Base-by-base conservation (phyloP, 1,140 invertebrate genomes). In the Kradibia gibbosae region DNA sequence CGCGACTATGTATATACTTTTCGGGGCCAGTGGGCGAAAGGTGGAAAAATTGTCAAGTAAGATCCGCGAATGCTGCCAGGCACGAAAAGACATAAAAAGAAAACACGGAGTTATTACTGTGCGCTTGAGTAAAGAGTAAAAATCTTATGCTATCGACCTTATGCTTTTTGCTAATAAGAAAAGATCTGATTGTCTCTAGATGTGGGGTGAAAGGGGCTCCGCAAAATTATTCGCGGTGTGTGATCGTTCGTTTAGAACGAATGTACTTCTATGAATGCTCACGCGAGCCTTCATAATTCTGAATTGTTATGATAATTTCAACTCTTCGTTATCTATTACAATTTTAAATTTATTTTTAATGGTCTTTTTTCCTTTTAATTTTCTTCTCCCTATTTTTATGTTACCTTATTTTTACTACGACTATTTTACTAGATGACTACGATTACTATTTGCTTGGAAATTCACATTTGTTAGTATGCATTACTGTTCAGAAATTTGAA, bases 301-400 rank as follows among this genome's bases (percentile, higher is more conserved):
- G 60, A 65, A 77, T 77, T 77, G 39, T 77, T 77, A 77, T 77
- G 57, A 77, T 77, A 77, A 77, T 77, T 71, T 77, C 8, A 3
- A 20, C 22, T 60, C 36, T 0, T 25, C 1, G 25, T 73, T 53
- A 73, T 50, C 28, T 45, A 28, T 53, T 28, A 1, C 3, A 25
- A 42, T 45, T 25, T 45, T 70, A 48, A 48, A 48, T 42, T 22
- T n/a, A 39, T n/a, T 22, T 22, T 62, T 25, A 22, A 25, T 13
- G 1, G 3, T 39, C 42, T 76, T 53, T 42, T 31, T 55, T 76
- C 13, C 28, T 76, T 42, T 34, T 65, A 7, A 42, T 45, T 71
- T 57, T 62, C 31, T 13, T 15, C 25, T 3, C 25, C 42, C 13
- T 4, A 34, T 28, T 53, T 55, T 39, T 42, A 67, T n/a, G 1